Conservation (phyloP, 2,888 invertebrate species). For the Exocentrus adspersus region DNA sequence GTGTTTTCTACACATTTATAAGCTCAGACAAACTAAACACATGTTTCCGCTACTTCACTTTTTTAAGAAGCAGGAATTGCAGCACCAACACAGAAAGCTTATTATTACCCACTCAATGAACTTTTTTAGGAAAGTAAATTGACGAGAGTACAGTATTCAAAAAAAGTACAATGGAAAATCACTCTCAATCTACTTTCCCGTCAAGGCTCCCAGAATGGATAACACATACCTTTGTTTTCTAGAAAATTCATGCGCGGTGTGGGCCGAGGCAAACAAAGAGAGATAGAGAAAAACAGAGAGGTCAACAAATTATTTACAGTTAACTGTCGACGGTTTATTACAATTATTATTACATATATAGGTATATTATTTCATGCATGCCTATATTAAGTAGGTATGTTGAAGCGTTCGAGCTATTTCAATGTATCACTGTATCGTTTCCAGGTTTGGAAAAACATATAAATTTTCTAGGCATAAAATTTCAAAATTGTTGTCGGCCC, state of each 20-base stretch:
- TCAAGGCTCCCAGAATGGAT: conserved; percentile 42
- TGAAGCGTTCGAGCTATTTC: neutral
- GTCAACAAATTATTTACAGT: conserved; percentile 48
- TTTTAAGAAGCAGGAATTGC: conserved; percentile 7
- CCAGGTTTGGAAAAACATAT: neutral
- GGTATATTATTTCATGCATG: conserved; percentile 3
- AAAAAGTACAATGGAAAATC: too few species aligned
- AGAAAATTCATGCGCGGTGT: conserved; percentile 61
- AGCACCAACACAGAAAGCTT: conserved; percentile 15
- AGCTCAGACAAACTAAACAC: conserved; percentile 14
- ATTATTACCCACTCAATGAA: neutral
- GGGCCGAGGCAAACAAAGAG: conserved; percentile 60
- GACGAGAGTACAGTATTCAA: too few species aligned
- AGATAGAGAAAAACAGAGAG: conserved; percentile 7
- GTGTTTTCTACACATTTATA: conserved; percentile 4
- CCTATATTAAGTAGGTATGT: neutral
- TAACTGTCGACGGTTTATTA: neutral
- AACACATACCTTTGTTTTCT: conserved; percentile 65
- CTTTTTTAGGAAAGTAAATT: neutral
- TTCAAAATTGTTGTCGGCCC: too few species aligned
- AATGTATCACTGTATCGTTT: neutral
- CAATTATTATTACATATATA: too few species aligned
- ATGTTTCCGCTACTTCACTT: conserved; percentile 7
- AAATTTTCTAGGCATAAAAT: too few species aligned
- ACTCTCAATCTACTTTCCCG: neutral